Evolutionary conservation across 2,888 invertebrate genomes (phyloP), one percentile per base, ranked within the genome.

Genomic region (Carpatolechia fugitivella): DNA sequence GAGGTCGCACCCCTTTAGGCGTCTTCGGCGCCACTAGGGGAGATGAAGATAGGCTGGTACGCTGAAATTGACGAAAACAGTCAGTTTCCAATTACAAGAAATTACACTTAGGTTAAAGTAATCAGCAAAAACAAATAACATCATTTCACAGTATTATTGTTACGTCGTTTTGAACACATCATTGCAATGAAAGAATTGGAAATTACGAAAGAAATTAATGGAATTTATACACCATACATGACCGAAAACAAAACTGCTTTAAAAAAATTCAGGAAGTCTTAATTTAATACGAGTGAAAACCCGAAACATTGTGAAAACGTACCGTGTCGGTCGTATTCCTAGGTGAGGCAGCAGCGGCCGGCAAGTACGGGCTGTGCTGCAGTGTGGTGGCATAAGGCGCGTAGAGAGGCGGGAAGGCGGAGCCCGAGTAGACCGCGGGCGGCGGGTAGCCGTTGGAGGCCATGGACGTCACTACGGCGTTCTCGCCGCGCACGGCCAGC

Each of bases 321-420:
- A 88, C 85, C 85, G 91, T 86, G 60, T 92, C 91, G 61, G 92
- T 90, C 29, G 92, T 89, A 62, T 92, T 92, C 60, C 93, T 91
- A 24, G 94, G 93, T 40, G 94, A 93, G 44, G 93, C 92, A 52
- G 91, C 92, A 33, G 90, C 86, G 3, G 94, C 93, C 53, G 93
- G 93, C 67, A 94, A 91, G 75, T 95, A 95, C 40, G 95, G 94
- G 70, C 94, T 94, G 80, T 95, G 93, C 80, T 94, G 93, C 60
- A 94, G 78, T 55, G 93, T 92, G 57, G 94, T 92, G 56, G 95
- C 94, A 73, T 95, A 96, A 0, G 96, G 96, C 11, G 96, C 94
- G 75, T 96, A 96, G 60, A 96, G 90, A 36, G 94, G 93, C 60
- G 94, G 93, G 61, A 86, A 87, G 36, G 82, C 70, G 36, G 78